These are phyloP conservation scores for Leptinotarsa haldemani DNA, from an alignment of 2,888 invertebrate genomes.

Conservation along the genomic window DNA sequence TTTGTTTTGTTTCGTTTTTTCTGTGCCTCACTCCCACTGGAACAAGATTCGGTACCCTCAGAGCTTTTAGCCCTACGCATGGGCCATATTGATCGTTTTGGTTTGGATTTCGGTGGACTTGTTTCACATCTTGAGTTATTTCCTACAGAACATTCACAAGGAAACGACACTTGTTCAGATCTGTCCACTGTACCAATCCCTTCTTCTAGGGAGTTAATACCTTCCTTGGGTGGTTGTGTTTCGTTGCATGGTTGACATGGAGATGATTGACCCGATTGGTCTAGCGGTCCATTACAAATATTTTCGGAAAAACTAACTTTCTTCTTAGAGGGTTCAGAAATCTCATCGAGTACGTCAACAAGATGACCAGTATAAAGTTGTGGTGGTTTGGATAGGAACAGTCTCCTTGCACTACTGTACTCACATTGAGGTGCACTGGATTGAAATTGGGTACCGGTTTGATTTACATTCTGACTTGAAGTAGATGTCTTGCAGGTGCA, in stretches of 20 bases:
- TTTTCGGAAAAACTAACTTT: slow-evolving; percentile 10
- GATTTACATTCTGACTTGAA: neutral
- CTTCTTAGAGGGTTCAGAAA: neutral
- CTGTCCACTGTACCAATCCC: neutral
- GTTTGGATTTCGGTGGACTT: neutral
- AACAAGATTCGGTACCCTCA: slow-evolving; percentile 5
- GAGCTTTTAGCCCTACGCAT: neutral
- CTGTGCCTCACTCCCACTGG: neutral
- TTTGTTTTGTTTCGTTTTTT: neutral
- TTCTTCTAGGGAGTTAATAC: neutral
- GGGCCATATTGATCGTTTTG: neutral
- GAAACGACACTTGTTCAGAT: slow-evolving; percentile 24
- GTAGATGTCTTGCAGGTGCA: slow-evolving; percentile 1
- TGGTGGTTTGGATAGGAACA: slow-evolving; percentile 16
- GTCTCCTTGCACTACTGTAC: neutral
- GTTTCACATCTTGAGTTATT: slow-evolving; percentile 14
- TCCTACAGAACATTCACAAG: slow-evolving; percentile 3
- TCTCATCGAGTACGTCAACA: slow-evolving; percentile 23
- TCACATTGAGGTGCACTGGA: neutral
- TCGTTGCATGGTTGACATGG: too few relatives aligned
- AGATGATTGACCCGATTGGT: neutral
- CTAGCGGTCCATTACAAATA: neutral
- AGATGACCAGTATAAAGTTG: slow-evolving; percentile 12
- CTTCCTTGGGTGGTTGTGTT: neutral
- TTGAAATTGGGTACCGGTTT: neutral